Evolutionary conservation across 2,888 invertebrate species (phyloP), one percentile per base, ranked within the genome.

Genomic region (Epistrophe grossulariae): DNA sequence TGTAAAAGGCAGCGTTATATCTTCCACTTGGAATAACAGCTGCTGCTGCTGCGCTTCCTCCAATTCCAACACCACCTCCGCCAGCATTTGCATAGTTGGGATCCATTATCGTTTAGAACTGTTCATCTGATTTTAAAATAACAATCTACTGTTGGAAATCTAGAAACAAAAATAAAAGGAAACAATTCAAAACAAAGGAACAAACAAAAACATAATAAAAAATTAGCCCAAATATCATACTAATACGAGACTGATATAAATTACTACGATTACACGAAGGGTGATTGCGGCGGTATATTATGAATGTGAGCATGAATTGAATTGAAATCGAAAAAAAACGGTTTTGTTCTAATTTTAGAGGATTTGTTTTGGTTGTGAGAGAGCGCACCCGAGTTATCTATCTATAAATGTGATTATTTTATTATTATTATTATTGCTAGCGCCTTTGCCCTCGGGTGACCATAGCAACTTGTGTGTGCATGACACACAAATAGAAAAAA

Each of bases 381-480:
- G 70, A 70, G 52, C 73, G 62, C 55, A 70, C 66, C 50, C 72
- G 62, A 71, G 55, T 68, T 81, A 82, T 82, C 79, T 79, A 70
- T 68, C 50, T 76, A 70, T 70, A 71, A 55, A 66, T 57, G 83
- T 79, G 79, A 82, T 83, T 83, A 87, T 83, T 74, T 85, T 87
- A 82, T 87, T 83, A 79, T 87, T 80, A 77, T 84, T 87, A 83
- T 83, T 87, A 87, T 87, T 87, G 79, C 74, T 87, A 57, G 83
- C 78, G 87, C 59, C 60, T 40, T 35, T 59, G 60, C 72, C 62
- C 59, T 24, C 64, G 82, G 79, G 88, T 88, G 88, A 70, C 88
- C 88, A 88, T 88, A 88, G 88, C 88, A 88, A 88, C 88, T 88
- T 88, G 84, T 88, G 79, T 88, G 77, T 80, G 79, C 70, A 70